phyloP scores from a whole-genome alignment of 2,888 invertebrate genomes.

The Macaria liturata region DNA sequence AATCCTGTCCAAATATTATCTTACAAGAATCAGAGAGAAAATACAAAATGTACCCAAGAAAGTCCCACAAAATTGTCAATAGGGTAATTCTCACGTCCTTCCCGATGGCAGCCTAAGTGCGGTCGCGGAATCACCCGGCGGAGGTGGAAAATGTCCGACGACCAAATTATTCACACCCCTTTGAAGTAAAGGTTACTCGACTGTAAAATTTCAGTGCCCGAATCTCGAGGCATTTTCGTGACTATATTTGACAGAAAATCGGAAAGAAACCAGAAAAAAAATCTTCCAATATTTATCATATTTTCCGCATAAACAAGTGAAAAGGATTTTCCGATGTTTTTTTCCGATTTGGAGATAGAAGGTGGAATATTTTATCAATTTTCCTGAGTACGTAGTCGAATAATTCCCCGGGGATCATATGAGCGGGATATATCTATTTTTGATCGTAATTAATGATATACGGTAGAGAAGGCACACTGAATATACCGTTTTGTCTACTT shows the following conservation, averaged over 20 bases:
- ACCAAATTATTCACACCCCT: constrained; percentile 34
- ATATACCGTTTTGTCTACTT: too few species aligned
- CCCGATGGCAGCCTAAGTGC: constrained; percentile 17
- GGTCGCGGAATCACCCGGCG: constrained; percentile 8
- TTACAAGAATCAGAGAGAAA: neutral
- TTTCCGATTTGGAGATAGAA: too few species aligned
- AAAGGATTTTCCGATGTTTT: too few species aligned
- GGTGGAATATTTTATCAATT: too few species aligned
- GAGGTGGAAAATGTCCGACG: constrained; percentile 28
- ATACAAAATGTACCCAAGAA: neutral
- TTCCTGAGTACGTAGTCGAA: too few species aligned
- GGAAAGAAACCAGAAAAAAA: neutral
- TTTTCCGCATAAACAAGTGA: too few species aligned
- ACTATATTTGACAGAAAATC: constrained; percentile 15
- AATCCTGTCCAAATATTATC: too few species aligned
- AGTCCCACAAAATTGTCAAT: constrained; percentile 1
- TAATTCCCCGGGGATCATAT: too few species aligned
- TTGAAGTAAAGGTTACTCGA: constrained; percentile 33
- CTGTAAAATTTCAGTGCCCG: constrained; percentile 34
- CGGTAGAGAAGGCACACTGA: too few species aligned
- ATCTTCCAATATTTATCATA: neutral
- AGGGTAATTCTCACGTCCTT: constrained; percentile 9
- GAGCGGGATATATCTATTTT: too few species aligned
- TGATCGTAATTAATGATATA: too few species aligned
- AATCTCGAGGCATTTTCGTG: constrained; percentile 26